Conservation (phyloP, 2,113 vertebrate genomes). For the Collichthys lucidus region DNA sequence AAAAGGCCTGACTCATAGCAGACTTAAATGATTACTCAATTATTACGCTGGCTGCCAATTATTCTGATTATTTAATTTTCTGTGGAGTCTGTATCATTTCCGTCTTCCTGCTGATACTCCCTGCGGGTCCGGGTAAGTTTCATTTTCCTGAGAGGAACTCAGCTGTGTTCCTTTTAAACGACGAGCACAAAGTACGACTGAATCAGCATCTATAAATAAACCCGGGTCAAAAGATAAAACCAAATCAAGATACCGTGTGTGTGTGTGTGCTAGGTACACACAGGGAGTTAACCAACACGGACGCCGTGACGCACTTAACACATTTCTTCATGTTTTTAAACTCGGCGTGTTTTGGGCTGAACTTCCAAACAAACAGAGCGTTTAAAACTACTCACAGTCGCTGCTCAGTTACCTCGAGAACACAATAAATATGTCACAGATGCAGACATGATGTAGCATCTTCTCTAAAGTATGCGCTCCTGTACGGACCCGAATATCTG, state of each 20-base stretch:
- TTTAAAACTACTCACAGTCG: background rate
- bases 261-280: no score
- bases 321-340: no score
- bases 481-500: background rate
- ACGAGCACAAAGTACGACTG: slow-evolving; percentile 52
- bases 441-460: background rate
- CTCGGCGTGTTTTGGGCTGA: no score
- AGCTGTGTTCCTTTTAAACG: background rate
- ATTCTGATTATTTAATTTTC: background rate
- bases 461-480: background rate
- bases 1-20: no score
- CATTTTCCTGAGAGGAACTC: slow-evolving; percentile 9
- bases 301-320: background rate
- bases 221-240: slow-evolving; percentile 43
- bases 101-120: background rate
- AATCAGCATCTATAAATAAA: slow-evolving; percentile 33
- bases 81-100: background rate
- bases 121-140: background rate
- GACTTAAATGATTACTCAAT: background rate
- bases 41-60: background rate
- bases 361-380: background rate
- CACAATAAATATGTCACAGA: background rate
- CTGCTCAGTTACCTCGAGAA: background rate
- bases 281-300: no score
- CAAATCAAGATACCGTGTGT: background rate